Percentiles rank a stretch among this genome's conserved stretches.
Conservation (phyloP, 2,797 vertebrate genomes). For the Parauchenoglanis ngamensis region DNA sequence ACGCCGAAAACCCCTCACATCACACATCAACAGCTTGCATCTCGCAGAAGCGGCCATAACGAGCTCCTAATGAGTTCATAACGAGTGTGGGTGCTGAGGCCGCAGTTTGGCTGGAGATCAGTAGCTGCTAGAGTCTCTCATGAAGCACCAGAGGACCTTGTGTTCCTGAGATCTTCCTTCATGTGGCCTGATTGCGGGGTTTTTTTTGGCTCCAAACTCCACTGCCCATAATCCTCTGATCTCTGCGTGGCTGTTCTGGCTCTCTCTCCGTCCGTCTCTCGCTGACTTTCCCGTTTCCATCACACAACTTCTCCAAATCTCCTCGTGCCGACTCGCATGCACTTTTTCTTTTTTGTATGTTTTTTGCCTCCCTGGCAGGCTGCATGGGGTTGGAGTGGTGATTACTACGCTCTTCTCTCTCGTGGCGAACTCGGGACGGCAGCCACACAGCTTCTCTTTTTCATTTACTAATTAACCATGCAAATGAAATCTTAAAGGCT, state of each 20-base stretch:
- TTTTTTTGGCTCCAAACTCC: no score
- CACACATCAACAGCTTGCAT: conserved; percentile 23
- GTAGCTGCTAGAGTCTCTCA: conserved; percentile 27
- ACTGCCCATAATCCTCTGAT: not conserved
- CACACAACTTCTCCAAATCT: not conserved
- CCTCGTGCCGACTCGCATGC: not conserved
- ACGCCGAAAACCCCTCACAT: not conserved
- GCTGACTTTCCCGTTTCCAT: not conserved
- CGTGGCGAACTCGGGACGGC: conserved; percentile 57
- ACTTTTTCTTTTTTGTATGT: not conserved
- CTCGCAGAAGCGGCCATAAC: not conserved
- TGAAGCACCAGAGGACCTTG: conserved; percentile 23
- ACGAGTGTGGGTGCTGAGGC: conserved; percentile 22
- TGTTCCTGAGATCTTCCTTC: conserved; percentile 17
- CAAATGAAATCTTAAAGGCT: conserved; percentile 84
- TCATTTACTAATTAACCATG: conserved; percentile 85
- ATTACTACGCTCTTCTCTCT: conserved; percentile 46
- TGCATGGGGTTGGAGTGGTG: conserved; percentile 63
- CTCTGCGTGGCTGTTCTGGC: not conserved
- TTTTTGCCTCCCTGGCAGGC: conserved; percentile 15
- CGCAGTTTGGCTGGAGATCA: conserved; percentile 56
- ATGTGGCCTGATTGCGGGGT: not conserved
- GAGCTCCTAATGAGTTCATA: conserved; percentile 31
- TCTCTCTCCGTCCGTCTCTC: not conserved
- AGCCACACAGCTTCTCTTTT: conserved; percentile 73